These are phyloP conservation scores for Polypedilum vanderplanki DNA, from an alignment of 1,140 invertebrate species.

Conservation along the genomic window DNA sequence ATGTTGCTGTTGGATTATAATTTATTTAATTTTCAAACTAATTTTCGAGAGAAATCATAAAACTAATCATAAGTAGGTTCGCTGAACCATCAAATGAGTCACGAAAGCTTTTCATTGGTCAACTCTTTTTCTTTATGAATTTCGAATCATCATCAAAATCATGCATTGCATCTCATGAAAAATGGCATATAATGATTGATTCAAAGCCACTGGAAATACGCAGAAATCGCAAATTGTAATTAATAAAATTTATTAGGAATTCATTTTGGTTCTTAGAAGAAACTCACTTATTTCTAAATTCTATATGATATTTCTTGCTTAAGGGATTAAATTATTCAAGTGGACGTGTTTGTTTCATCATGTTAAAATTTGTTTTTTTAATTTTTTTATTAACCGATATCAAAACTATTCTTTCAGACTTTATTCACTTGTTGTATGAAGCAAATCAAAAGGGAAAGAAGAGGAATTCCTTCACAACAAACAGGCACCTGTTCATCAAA, in stretches of 20 bases:
- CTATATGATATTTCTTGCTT: background rate
- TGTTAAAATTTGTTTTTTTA: background rate
- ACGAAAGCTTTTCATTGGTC: background rate
- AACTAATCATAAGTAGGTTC: slow-evolving; percentile 13
- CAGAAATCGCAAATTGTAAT: background rate
- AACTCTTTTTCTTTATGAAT: background rate
- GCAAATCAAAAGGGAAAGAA: background rate
- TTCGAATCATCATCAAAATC: background rate
- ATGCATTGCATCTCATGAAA: background rate
- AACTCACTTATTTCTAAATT: background rate
- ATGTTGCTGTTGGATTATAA: background rate
- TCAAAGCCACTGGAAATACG: slow-evolving; percentile 6
- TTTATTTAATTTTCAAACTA: background rate
- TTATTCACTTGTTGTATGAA: background rate
- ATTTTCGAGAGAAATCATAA: slow-evolving; percentile 9
- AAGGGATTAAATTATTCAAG: background rate
- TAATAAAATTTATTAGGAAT: too few relatives aligned
- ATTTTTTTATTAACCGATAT: background rate
- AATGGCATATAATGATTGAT: background rate
- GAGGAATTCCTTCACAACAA: too few relatives aligned
- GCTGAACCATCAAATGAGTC: slow-evolving; percentile 1
- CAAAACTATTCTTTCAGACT: background rate
- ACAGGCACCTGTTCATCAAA: too few relatives aligned
- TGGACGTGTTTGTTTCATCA: background rate
- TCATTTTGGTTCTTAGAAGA: too few relatives aligned